These are phyloP conservation scores for Drosophila prolongata DNA, from an alignment of 2,888 invertebrate genomes.

Conservation along the genomic window DNA sequence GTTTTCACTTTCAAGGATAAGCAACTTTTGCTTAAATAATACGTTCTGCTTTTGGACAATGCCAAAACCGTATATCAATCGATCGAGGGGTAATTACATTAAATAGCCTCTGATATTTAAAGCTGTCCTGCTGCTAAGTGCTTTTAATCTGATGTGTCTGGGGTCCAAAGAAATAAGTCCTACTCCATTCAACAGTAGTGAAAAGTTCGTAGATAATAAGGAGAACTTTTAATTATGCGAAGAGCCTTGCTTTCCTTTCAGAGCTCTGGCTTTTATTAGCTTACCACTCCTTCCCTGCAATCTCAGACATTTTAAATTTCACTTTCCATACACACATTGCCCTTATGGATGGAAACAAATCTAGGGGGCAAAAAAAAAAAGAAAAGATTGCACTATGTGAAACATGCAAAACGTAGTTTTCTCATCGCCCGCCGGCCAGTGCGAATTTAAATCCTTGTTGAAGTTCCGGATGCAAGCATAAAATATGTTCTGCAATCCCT, in stretches of 20 bases:
- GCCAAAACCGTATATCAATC: neutral
- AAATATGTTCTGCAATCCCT: conserved; percentile 4
- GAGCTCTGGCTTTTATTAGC: conserved; percentile 1
- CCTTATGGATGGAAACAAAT: neutral
- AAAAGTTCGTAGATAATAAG: neutral
- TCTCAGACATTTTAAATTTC: conserved; percentile 14
- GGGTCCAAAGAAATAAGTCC: neutral
- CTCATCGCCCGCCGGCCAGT: conserved; percentile 17
- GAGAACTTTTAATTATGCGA: conserved; percentile 56
- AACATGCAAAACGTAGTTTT: conserved; percentile 20
- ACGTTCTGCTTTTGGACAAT: neutral
- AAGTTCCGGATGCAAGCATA: conserved; percentile 4
- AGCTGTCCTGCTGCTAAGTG: neutral
- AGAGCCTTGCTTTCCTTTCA: conserved; percentile 37
- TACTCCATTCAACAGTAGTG: neutral
- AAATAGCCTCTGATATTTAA: neutral
- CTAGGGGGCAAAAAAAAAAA: neutral
- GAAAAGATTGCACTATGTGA: conserved; percentile 3
- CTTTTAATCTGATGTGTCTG: neutral
- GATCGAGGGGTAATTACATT: neutral
- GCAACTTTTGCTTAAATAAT: conserved; percentile 4
- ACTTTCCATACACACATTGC: neutral
- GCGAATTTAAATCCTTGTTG: conserved; percentile 12
- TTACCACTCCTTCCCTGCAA: neutral
- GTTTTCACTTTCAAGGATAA: conserved; percentile 2